Base-by-base conservation (phyloP, 92 coral and sea anemone genomes). In the Hydrozoanthus gracilis region DNA sequence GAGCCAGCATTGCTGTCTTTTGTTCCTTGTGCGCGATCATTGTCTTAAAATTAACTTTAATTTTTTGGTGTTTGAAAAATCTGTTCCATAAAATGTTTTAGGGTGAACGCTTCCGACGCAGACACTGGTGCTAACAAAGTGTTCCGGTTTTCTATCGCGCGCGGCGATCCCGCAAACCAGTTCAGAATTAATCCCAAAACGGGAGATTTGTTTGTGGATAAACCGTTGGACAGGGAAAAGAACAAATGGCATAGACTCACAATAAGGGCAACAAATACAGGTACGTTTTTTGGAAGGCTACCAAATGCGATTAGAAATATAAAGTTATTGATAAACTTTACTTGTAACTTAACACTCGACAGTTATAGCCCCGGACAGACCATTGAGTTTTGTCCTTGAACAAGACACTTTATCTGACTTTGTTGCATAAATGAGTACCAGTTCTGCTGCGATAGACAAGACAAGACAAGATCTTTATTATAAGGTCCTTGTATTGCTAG, bases 251-350 rank as follows among this genome's bases (percentile, higher is more conserved):
- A 93, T 73, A 82, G 86, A 5, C 87, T 97, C 16, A 92, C 90
- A 58, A 91, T 97, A 15, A 89, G 96, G 83, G 99, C 98, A 7
- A 93, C 98, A 0, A 97, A 97, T 73, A 62, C 79, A 52, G 98
- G 99, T 97, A 79, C 75, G 91, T 64, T 54, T 55, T 35, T 27
- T 27, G 39, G 39, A 27, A 27, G 39, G 39, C 2, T 27, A 27
- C 39, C 39, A 27, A 27, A 27, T 27, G 39, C 39, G 39, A 2
- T 27, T 27, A 27, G 39, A 27, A 27, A 27, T 27, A 0, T 27
- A 27, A 27, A 27, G 39, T 27, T 27, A 27, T 27, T 27, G 39
- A 27, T 27, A 2, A 27, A 27, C 2, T 27, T 2, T n/a, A n/a
- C n/a, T n/a, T n/a, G n/a, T n/a, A n/a, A n/a, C n/a, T n/a, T n/a